Percentiles rank a stretch among this genome's conserved stretches.
These are phyloP conservation scores for Nipponacmea schrenckii DNA, from an alignment of 2,888 invertebrate genomes.

Conservation along the genomic window DNA sequence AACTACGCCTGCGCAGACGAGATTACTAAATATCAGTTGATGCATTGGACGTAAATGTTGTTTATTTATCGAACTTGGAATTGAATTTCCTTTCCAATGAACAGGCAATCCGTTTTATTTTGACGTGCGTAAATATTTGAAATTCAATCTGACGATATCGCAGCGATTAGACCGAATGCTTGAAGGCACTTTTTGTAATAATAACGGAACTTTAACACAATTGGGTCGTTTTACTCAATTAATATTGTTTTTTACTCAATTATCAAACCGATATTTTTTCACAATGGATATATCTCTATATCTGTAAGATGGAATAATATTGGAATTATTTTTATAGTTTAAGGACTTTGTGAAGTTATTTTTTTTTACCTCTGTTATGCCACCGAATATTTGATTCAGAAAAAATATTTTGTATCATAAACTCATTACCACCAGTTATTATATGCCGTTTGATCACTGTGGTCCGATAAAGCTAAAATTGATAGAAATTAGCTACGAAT, in stretches of 20 bases:
- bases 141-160: constrained; percentile 2
- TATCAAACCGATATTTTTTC: not conserved
- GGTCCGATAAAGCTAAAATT: too few species aligned
- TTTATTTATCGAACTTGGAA: not conserved
- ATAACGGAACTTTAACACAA: not conserved
- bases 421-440: too few species aligned
- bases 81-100: not conserved
- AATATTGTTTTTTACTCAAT: not conserved
- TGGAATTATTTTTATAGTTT: not conserved
- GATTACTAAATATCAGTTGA: not conserved
- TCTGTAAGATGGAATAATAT: not conserved
- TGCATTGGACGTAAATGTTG: constrained; percentile 4
- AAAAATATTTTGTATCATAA: too few species aligned
- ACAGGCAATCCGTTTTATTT: constrained; percentile 7
- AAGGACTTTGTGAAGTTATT: too few species aligned
- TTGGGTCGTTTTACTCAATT: not conserved
- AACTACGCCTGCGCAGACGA: not conserved
- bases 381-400: too few species aligned
- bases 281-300: not conserved
- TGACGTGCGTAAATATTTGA: constrained; percentile 8
- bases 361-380: too few species aligned
- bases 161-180: constrained; percentile 1
- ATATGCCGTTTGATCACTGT: too few species aligned
- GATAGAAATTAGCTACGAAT: too few species aligned
- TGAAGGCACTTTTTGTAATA: not conserved